Conservation (phyloP, 2,113 vertebrate genomes). For the Trichechus manatus region DNA sequence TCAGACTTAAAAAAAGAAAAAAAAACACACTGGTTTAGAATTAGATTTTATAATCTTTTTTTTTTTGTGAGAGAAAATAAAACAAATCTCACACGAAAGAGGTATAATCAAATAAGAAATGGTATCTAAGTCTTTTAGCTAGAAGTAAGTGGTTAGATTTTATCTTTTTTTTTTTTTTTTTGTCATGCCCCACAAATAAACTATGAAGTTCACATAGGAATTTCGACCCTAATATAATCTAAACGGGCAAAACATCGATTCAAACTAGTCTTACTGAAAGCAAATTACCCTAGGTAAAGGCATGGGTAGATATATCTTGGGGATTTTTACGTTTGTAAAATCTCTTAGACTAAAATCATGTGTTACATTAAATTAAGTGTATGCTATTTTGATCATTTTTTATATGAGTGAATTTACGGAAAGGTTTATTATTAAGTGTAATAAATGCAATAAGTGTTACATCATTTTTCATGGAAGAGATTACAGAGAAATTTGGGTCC, state of each 20-base stretch:
- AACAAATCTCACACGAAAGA: conserved; percentile 53
- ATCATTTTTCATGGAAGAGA: conserved; percentile 80
- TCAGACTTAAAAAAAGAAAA: not conserved
- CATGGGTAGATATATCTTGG: not conserved
- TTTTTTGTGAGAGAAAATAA: conserved; percentile 67
- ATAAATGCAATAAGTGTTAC: conserved; percentile 82
- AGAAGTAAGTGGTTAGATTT: conserved; percentile 62
- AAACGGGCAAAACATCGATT: conserved; percentile 67
- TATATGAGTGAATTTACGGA: conserved; percentile 78
- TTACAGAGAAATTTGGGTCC: conserved; percentile 80
- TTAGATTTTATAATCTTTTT: conserved; percentile 51
- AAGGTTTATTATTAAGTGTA: conserved; percentile 80
- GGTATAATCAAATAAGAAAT: conserved; percentile 53
- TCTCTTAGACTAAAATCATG: conserved; percentile 81
- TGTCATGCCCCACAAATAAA: conserved; percentile 59
- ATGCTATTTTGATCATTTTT: conserved; percentile 83
- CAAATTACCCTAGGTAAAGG: conserved; percentile 52
- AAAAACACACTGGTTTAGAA: conserved; percentile 14
- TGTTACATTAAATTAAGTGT: conserved; percentile 81
- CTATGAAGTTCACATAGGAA: conserved; percentile 37
- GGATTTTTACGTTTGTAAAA: conserved; percentile 76
- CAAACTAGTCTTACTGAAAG: conserved; percentile 65
- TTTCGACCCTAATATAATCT: conserved; percentile 67
- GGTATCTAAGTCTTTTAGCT: conserved; percentile 55
- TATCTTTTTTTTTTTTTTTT: conserved; percentile 47